Evolutionary conservation across 2,113 vertebrate genomes (phyloP).

Genomic region (Sterna hirundo): DNA sequence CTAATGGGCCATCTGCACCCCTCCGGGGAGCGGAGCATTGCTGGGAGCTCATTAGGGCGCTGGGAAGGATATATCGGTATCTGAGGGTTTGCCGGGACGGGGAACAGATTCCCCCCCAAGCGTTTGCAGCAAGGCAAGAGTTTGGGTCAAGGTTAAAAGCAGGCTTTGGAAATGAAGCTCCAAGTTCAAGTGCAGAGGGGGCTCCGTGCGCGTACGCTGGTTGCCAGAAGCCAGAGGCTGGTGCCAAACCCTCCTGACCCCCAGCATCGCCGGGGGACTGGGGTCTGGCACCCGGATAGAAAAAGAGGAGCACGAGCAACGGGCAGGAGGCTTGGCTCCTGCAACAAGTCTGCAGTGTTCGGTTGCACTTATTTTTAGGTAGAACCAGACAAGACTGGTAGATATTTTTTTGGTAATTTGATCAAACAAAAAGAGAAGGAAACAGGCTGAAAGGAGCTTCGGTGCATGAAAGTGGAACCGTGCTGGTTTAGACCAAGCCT

Average conservation of each 20-base stretch:
- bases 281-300: background rate
- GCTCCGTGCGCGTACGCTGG: fast-evolving
- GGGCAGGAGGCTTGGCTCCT: background rate
- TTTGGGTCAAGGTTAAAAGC: background rate
- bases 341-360: fast-evolving
- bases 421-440: background rate
- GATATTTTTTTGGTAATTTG: background rate
- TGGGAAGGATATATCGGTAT: background rate
- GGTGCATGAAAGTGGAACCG: fast-evolving
- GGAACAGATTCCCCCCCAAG: background rate
- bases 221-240: background rate
- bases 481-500: background rate
- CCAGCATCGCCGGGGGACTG: fast-evolving
- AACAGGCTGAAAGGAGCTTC: background rate
- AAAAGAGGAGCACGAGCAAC: background rate
- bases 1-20: background rate
- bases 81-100: fast-evolving
- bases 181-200: background rate
- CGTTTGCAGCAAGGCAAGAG: background rate
- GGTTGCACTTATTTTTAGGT: background rate
- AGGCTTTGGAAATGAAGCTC: background rate
- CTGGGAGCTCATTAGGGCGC: fast-evolving
- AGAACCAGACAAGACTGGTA: background rate
- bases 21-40: background rate
- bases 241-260: background rate